Evolutionary conservation across 2,888 invertebrate genomes (phyloP).

Genomic region (Luperina nickerlii): DNA sequence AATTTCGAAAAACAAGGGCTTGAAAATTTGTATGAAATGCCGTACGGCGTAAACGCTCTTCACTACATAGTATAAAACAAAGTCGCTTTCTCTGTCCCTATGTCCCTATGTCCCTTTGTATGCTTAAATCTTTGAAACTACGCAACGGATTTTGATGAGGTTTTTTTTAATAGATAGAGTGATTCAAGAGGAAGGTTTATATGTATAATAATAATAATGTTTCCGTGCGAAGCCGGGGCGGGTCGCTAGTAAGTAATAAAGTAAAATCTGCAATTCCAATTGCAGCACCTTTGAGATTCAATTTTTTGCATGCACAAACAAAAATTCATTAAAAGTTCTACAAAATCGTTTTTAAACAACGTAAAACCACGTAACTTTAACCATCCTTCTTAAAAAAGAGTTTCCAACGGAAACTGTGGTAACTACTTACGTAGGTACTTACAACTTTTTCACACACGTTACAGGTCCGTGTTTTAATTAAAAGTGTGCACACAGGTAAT

Average conservation of each 20-base stretch:
- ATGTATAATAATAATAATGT: no score
- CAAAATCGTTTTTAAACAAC: neutral
- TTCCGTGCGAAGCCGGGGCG: no score
- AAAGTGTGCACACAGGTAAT: slow-evolving; percentile 50
- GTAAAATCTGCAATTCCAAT: neutral
- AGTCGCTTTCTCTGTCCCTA: no score
- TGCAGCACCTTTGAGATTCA: neutral
- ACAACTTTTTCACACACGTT: slow-evolving; percentile 29
- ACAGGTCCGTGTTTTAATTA: slow-evolving; percentile 46
- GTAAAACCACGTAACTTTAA: neutral
- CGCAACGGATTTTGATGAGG: no score
- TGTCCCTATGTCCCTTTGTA: no score
- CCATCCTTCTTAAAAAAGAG: slow-evolving; percentile 11
- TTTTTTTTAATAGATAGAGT: no score
- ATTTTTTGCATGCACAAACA: neutral
- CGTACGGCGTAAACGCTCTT: no score
- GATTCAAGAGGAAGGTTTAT: no score
- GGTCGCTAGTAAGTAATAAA: neutral
- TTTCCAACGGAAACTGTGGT: slow-evolving; percentile 11
- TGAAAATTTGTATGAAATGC: no score
- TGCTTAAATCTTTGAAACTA: no score
- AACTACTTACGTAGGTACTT: neutral
- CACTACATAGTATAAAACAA: no score
- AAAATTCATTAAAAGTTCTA: neutral
- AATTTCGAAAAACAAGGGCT: no score